Evolutionary conservation across 2,888 invertebrate genomes (phyloP), one percentile per base, ranked within the genome.

Genomic region (Pecten maximus): DNA sequence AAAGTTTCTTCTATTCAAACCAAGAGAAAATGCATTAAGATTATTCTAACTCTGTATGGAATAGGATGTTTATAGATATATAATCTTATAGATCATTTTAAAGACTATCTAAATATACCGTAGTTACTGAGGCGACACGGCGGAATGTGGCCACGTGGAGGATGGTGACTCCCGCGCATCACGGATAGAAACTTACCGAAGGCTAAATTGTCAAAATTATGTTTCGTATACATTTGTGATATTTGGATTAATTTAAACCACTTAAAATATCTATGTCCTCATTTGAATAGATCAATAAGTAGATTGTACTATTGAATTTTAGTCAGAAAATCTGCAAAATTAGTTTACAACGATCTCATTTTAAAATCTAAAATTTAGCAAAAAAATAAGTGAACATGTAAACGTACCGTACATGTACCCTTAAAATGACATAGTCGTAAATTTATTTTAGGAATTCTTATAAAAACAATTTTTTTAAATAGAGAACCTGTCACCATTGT

Each of bases 201-300:
- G 8, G 28, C 28, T 74, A 28, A 74, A 74, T 16, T 74, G 60
- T 6, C 60, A 28, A 4, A 28, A 74, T 74, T 4, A 8, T 74
- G 4, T 54, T 28, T 74, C 28, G 10, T 74, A 54, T n/a, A n/a
- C n/a, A n/a, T 74, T 28, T 35, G 16, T 35, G 35, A 28, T 74
- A 74, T 74, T 74, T 74, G 35, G 28, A 74, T 74, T 74, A 74
- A 74, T 74, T 74, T 28, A 74, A 74, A 74, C 35, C 74, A 74
- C 74, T 74, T 74, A 35, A 74, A 6, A 74, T 74, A 74, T 74
- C 1, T 74, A 35, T 74, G 28, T 74, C 74, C 74, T 28, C 28
- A 74, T 35, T 74, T 74, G 6, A 74, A 16, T 35, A 74, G 74
- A 74, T 74, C 35, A 35, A 74, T 74, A 35, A 23, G 35, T 74